Evolutionary conservation across 2,888 invertebrate species (phyloP).

Genomic region (Trissoscelio sp.): DNA sequence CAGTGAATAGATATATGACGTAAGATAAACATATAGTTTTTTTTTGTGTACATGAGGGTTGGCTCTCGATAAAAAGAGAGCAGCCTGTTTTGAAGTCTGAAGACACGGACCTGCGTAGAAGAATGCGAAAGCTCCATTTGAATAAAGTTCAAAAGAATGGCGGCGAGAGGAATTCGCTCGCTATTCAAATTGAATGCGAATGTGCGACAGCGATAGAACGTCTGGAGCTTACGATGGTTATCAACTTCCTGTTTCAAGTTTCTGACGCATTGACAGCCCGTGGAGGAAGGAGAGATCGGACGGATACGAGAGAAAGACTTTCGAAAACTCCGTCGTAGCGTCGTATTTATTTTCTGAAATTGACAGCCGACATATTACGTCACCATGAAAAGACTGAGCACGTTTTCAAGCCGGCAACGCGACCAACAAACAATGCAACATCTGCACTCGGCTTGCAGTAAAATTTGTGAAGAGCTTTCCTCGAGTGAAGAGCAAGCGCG

Average conservation of each 20-base stretch:
- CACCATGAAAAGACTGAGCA: slow-evolving; percentile 64
- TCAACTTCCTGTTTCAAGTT: slow-evolving; percentile 70
- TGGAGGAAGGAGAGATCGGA: slow-evolving; percentile 52
- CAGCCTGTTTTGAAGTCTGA: slow-evolving; percentile 62
- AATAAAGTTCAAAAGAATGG: slow-evolving; percentile 71
- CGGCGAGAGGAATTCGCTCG: slow-evolving; percentile 61
- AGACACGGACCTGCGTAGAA: slow-evolving; percentile 52
- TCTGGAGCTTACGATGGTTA: slow-evolving; percentile 67
- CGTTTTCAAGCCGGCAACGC: slow-evolving; percentile 55
- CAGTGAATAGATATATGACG: slow-evolving; percentile 14
- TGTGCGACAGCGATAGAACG: slow-evolving; percentile 66
- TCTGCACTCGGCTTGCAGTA: slow-evolving; percentile 48
- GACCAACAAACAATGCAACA: slow-evolving; percentile 66
- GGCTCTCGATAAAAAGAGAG: slow-evolving; percentile 55
- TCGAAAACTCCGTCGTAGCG: slow-evolving; percentile 63
- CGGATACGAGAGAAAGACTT: slow-evolving; percentile 58
- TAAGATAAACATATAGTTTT: slow-evolving; percentile 38
- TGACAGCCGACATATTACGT: slow-evolving; percentile 67
- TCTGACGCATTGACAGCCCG: slow-evolving; percentile 68
- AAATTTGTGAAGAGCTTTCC: slow-evolving; percentile 62
- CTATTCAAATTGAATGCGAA: slow-evolving; percentile 70
- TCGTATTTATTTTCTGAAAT: slow-evolving; percentile 68
- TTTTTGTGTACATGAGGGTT: slow-evolving; percentile 11
- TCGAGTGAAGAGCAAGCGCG: slow-evolving; percentile 47
- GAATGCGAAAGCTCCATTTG: slow-evolving; percentile 67